These are phyloP conservation scores for Trissolcus basalis DNA, from an alignment of 1,140 invertebrate species.

Conservation along the genomic window DNA sequence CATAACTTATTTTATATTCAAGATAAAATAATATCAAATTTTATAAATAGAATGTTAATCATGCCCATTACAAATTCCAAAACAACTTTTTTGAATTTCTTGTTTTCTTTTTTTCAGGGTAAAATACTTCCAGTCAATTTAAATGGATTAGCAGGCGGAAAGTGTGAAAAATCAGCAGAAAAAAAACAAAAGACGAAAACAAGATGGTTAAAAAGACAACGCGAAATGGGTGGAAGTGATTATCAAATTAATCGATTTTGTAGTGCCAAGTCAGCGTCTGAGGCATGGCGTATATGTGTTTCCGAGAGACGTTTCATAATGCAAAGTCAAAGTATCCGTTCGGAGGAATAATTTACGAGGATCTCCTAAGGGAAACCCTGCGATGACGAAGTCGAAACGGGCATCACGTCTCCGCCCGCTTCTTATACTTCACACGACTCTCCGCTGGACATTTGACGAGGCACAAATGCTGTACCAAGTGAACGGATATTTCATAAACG, in stretches of 20 bases:
- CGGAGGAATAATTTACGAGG: slow-evolving; percentile 62
- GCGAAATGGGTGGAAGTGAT: slow-evolving; percentile 13
- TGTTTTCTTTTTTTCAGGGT: no score
- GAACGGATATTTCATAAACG: slow-evolving; percentile 48
- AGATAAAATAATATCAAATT: no score
- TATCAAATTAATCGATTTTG: slow-evolving; percentile 51
- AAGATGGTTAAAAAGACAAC: slow-evolving; percentile 25
- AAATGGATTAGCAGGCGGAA: slow-evolving; percentile 45
- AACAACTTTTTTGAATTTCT: no score
- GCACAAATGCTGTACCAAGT: slow-evolving; percentile 41
- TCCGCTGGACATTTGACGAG: slow-evolving; percentile 44
- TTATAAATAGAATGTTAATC: no score
- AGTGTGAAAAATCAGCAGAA: slow-evolving; percentile 25
- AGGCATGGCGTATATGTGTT: slow-evolving; percentile 35
- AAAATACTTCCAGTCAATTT: no score
- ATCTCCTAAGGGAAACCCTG: slow-evolving; percentile 58
- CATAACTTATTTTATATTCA: no score
- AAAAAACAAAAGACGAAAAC: slow-evolving; percentile 22
- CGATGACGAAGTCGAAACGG: slow-evolving; percentile 61
- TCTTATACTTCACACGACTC: slow-evolving; percentile 28
- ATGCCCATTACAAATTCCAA: no score
- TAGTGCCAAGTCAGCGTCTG: slow-evolving; percentile 50
- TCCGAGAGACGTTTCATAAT: slow-evolving; percentile 18
- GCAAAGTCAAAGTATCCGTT: slow-evolving; percentile 37
- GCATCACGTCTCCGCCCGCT: slow-evolving; percentile 49